Evolutionary conservation across 2,113 vertebrate species (phyloP), one percentile per base, ranked within the genome.

Genomic region (Merops nubicus): DNA sequence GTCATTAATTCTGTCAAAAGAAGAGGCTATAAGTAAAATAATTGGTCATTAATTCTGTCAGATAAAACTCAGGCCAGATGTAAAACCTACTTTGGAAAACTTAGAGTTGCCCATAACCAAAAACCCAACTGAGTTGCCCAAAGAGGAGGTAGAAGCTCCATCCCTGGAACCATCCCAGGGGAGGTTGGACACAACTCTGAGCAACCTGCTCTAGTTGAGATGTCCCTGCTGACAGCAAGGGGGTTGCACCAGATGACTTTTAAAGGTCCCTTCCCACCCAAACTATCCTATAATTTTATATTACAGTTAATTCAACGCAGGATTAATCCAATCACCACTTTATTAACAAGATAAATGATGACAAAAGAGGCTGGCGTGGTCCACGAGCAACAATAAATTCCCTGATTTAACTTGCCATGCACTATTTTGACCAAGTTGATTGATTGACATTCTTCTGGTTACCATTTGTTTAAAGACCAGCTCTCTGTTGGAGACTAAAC

Each of bases 401-500:
- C 76, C 91, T 94, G 36, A 38, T 89, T 86, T 77, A 50, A 65
- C 45, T 68, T 64, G 34, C 47, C 26, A 43, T 31, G 15, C 14
- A 9, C 11, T 65, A 45, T 77, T 87, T 94, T 33, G 56, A 73
- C 48, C 90, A 81, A 89, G 33, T 9, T 89, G 67, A 89, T 9
- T 89, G 67, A 89, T 56, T 88, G 82, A 88, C 64, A 83, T 69
- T 60, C 50, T 94, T 96, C 69, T 96, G 51, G 50, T 23, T 53
- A 29, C 23, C 77, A 40, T 96, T 93, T 82, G 78, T 83, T 90
- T 93, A 93, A 94, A 81, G 50, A 54, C 56, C 67, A 91, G 34
- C 56, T 96, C 93, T 93, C 74, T 92, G 50, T 76, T 47, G 70
- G 88, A 94, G 88, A 84, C 87, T 88, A 96, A 95, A 96, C 60